These are phyloP conservation scores for Lepisosteus oculatus DNA, from an alignment of 2,113 vertebrate species.

Conservation along the genomic window DNA sequence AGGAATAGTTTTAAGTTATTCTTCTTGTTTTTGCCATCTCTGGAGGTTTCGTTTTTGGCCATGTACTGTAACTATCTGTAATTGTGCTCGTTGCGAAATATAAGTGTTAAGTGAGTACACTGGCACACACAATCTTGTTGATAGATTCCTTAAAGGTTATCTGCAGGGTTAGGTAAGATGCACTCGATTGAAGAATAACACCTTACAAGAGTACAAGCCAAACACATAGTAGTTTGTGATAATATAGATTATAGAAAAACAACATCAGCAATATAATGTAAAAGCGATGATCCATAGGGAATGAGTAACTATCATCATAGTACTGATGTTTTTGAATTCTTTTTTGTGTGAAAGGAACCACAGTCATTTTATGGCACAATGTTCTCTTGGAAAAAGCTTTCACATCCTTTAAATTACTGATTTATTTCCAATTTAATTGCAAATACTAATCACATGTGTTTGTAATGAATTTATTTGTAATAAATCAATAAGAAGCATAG, in stretches of 20 bases:
- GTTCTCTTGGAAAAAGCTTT: slow-evolving; percentile 31
- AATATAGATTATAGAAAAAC: not conserved
- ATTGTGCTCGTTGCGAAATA: slow-evolving; percentile 16
- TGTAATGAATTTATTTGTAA: too few relatives aligned
- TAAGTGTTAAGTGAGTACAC: slow-evolving; percentile 9
- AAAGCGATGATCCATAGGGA: not conserved
- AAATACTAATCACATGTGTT: too few relatives aligned
- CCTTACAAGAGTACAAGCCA: slow-evolving; percentile 20
- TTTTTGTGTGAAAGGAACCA: slow-evolving; percentile 30
- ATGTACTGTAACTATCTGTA: slow-evolving; percentile 14
- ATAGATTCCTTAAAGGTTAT: slow-evolving; percentile 23
- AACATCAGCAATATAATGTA: not conserved
- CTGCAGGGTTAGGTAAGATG: slow-evolving; percentile 16
- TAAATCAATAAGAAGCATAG: too few relatives aligned
- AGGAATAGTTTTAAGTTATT: not conserved
- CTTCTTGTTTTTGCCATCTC: slow-evolving; percentile 17
- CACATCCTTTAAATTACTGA: too few relatives aligned
- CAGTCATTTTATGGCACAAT: slow-evolving; percentile 18
- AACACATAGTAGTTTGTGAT: not conserved
- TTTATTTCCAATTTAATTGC: too few relatives aligned
- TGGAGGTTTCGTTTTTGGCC: slow-evolving; percentile 3
- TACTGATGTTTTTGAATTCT: not conserved
- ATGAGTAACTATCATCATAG: not conserved
- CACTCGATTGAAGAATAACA: slow-evolving; percentile 18
- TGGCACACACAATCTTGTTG: slow-evolving; percentile 16